These are phyloP conservation scores for Ephydatia muelleri DNA, from an alignment of 37 sponge, comb jelly and placozoan genomes.

Conservation along the genomic window DNA sequence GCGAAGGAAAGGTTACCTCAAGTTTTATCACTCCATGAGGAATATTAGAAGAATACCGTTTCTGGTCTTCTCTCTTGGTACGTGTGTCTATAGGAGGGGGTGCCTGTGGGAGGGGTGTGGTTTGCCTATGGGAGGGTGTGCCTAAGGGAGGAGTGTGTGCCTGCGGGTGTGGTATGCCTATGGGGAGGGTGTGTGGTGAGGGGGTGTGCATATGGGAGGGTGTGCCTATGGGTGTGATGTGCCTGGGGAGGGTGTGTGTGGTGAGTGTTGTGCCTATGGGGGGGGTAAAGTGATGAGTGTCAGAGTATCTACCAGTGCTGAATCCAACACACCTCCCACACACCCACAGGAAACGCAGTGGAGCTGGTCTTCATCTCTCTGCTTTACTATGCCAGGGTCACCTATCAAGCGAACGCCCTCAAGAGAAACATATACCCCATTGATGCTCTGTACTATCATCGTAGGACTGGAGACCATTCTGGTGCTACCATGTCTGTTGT, in stretches of 20 bases:
- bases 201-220: neutral
- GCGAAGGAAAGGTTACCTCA: slow-evolving; percentile 79
- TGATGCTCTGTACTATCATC: slow-evolving; percentile 49
- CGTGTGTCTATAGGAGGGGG: neutral
- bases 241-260: too few species aligned
- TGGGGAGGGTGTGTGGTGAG: neutral
- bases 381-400: slow-evolving; percentile 34
- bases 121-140: too few species aligned
- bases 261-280: neutral
- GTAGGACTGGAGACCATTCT: slow-evolving; percentile 63
- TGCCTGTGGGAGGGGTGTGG: too few species aligned
- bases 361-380: slow-evolving; percentile 44
- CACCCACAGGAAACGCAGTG: slow-evolving; percentile 28
- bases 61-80: slow-evolving; percentile 60
- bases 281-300: neutral
- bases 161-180: too few species aligned
- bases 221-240: neutral
- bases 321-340: neutral
- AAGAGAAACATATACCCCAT: slow-evolving; percentile 7
- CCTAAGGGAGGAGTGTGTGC: too few species aligned
- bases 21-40: slow-evolving; percentile 73
- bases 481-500: slow-evolving; percentile 54
- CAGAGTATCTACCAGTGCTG: too few species aligned
- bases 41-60: slow-evolving; percentile 78
- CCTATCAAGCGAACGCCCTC: neutral